These are phyloP conservation scores for Euborellia annulipes DNA, from an alignment of 1,140 invertebrate genomes.

Conservation along the genomic window DNA sequence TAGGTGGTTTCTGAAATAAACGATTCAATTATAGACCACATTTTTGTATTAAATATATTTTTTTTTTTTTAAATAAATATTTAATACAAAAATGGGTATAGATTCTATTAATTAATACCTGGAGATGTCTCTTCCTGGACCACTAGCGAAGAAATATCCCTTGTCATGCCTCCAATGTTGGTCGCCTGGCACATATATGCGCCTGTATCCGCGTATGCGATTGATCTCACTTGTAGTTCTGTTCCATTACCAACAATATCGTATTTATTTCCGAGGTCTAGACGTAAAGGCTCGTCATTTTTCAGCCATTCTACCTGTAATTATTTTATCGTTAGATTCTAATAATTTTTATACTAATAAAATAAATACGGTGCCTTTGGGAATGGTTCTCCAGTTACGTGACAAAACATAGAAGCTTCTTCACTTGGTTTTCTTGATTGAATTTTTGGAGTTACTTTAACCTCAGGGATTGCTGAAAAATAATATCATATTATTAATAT, in stretches of 20 bases:
- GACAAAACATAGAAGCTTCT: slow-evolving; percentile 49
- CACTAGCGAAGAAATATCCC: slow-evolving; percentile 54
- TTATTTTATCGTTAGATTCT: neutral
- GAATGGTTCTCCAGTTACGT: slow-evolving; percentile 51
- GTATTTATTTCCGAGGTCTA: slow-evolving; percentile 39
- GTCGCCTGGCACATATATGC: slow-evolving; percentile 63
- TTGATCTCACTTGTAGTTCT: slow-evolving; percentile 44
- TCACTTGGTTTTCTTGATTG: slow-evolving; percentile 48
- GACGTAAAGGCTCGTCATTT: slow-evolving; percentile 47
- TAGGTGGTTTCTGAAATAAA: too few relatives aligned
- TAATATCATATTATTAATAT: slow-evolving; percentile 4
- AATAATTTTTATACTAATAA: neutral
- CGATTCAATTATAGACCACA: too few relatives aligned
- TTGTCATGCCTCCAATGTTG: slow-evolving; percentile 48
- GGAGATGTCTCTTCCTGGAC: slow-evolving; percentile 51
- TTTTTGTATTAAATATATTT: too few relatives aligned
- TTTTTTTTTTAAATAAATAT: too few relatives aligned
- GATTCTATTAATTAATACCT: too few relatives aligned
- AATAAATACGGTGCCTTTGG: slow-evolving; percentile 28
- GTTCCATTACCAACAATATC: slow-evolving; percentile 53
- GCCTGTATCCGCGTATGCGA: slow-evolving; percentile 55
- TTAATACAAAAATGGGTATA: too few relatives aligned
- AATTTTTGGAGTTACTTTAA: slow-evolving; percentile 47
- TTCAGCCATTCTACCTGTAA: slow-evolving; percentile 49
- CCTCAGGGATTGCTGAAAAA: slow-evolving; percentile 44